Evolutionary conservation across 2,113 vertebrate species (phyloP).

Genomic region (Poecilia latipinna): DNA sequence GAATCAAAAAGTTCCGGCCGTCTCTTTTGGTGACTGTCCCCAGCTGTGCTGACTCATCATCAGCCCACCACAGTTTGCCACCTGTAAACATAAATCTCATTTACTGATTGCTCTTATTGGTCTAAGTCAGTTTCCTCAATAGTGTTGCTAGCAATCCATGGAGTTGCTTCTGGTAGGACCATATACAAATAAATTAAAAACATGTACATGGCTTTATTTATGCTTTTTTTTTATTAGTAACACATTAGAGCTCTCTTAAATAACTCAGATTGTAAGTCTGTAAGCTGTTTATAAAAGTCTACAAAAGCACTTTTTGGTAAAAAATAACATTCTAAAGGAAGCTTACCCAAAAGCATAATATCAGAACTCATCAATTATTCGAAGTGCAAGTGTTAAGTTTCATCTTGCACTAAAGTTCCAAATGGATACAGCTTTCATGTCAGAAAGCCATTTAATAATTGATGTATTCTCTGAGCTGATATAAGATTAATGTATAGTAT

Average conservation of each 20-base stretch:
- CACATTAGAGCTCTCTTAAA: not conserved
- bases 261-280: not conserved
- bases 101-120: no score
- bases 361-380: no score
- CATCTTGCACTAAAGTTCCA: constrained; percentile 36
- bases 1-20: constrained; percentile 85
- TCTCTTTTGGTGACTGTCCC: constrained; percentile 94
- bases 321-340: constrained; percentile 22
- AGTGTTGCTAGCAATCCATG: no score
- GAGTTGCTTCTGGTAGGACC: no score
- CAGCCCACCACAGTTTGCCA: constrained; percentile 97
- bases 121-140: no score
- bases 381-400: constrained; percentile 13
- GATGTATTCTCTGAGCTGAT: constrained; percentile 39
- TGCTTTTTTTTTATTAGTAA: not conserved
- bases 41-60: constrained; percentile 91
- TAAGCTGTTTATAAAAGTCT: not conserved
- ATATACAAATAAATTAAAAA: no score
- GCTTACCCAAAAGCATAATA: constrained; percentile 7
- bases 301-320: not conserved
- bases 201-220: no score
- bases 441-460: constrained; percentile 41
- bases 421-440: constrained; percentile 17
- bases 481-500: constrained; percentile 42
- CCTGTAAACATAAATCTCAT: constrained; percentile 78